phyloP scores from a whole-genome alignment of 2,113 vertebrate species.

The Chamaetylas fuelleborni region DNA sequence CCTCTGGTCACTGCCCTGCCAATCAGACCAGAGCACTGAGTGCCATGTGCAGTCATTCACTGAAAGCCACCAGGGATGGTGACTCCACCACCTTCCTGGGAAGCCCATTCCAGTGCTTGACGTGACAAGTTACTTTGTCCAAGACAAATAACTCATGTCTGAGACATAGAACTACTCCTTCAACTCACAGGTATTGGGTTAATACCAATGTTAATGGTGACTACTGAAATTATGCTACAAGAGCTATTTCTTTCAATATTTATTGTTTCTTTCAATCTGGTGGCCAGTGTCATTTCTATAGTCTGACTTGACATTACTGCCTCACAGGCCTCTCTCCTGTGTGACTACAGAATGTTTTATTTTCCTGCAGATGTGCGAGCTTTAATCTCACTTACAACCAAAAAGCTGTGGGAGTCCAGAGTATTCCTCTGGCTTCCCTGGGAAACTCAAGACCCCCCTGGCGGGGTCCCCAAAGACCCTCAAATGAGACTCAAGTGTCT shows the following conservation, averaged over 20 bases:
- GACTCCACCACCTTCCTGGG: not conserved
- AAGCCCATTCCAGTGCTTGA: not conserved
- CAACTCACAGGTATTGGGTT: not conserved
- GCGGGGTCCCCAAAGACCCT: too few species aligned
- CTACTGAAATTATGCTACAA: not conserved
- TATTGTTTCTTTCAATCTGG: not conserved
- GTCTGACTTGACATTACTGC: not conserved
- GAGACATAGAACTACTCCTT: not conserved
- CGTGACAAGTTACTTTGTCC: not conserved
- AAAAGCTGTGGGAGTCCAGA: too few species aligned
- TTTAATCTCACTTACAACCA: not conserved
- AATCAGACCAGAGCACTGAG: not conserved
- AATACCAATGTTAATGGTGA: not conserved
- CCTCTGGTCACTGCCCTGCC: not conserved
- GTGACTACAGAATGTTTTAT: not conserved
- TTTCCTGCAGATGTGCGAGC: not conserved
- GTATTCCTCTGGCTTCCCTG: too few species aligned
- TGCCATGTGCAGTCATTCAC: rapidly evolving
- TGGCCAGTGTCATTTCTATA: not conserved
- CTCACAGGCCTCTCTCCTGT: not conserved
- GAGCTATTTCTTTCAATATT: not conserved
- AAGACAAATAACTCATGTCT: not conserved
- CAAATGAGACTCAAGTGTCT: too few species aligned
- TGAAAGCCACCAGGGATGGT: not conserved
- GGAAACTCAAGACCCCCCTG: too few species aligned